Conservation (phyloP, 2,888 invertebrate genomes). For the Ligdia adustata region DNA sequence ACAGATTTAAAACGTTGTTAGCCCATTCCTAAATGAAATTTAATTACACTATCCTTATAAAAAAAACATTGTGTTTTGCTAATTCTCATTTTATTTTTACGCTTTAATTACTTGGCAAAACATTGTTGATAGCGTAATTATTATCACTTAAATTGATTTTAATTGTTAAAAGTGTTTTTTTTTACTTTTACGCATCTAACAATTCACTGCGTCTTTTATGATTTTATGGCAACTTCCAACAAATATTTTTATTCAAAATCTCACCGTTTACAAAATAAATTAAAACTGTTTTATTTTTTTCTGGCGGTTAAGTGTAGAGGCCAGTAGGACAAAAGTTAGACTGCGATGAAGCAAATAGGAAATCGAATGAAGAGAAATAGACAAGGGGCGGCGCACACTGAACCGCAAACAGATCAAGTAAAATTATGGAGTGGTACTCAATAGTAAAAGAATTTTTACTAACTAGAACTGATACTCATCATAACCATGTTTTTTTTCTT, state of each 20-base stretch:
- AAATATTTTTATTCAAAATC: neutral
- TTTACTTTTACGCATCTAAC: conserved; percentile 27
- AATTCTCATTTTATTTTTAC: conserved; percentile 37
- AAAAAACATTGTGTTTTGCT: no score
- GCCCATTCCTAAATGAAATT: no score
- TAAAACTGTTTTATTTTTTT: neutral
- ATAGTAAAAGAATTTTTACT: no score
- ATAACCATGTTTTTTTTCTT: no score
- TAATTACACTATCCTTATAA: no score
- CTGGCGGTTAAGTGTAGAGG: conserved; percentile 32
- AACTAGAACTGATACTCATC: no score
- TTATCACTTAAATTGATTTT: conserved; percentile 61
- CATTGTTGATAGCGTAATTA: conserved; percentile 43
- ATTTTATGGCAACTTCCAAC: no score
- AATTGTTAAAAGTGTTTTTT: conserved; percentile 47
- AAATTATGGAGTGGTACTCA: no score
- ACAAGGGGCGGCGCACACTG: conserved; percentile 50
- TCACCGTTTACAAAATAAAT: neutral
- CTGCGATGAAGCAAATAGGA: conserved; percentile 50
- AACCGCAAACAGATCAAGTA: no score
- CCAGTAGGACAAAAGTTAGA: conserved; percentile 47
- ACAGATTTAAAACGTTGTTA: no score
- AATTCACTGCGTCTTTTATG: no score
- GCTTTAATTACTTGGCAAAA: conserved; percentile 55
- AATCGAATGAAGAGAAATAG: conserved; percentile 46